phyloP scores from a whole-genome alignment of 1,140 invertebrate genomes.

The Cecropterus lyciades region DNA sequence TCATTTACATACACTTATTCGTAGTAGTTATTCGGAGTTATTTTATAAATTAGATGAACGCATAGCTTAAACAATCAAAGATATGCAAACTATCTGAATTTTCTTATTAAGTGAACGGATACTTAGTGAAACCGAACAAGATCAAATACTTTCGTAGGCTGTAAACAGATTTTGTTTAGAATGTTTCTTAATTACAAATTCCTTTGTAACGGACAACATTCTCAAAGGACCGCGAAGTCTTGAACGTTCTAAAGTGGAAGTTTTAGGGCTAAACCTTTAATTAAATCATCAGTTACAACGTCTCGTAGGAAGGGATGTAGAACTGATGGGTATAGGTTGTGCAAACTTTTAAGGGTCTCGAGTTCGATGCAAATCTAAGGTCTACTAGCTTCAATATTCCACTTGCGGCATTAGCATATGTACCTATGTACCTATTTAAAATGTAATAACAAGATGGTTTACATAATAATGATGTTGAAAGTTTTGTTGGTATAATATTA shows the following conservation, averaged over 20 bases:
- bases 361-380: background rate
- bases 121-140: constrained; percentile 44
- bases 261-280: constrained; percentile 58
- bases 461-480: too few relatives aligned
- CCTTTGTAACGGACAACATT: constrained; percentile 57
- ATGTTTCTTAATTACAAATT: constrained; percentile 73
- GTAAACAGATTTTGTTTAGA: constrained; percentile 66
- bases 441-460: too few relatives aligned
- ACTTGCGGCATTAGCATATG: too few relatives aligned
- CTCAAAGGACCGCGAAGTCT: constrained; percentile 41
- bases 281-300: constrained; percentile 64
- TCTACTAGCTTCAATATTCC: background rate
- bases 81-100: constrained; percentile 46
- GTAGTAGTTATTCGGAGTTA: too few relatives aligned
- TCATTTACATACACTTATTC: too few relatives aligned
- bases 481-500: too few relatives aligned
- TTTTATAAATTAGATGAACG: background rate
- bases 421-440: too few relatives aligned
- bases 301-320: background rate
- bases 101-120: constrained; percentile 30
- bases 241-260: constrained; percentile 49
- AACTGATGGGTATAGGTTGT: background rate
- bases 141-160: constrained; percentile 55
- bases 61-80: constrained; percentile 4
- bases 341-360: background rate